These are phyloP conservation scores for Chloropsis hardwickii DNA, from an alignment of 2,113 vertebrate genomes.

Conservation along the genomic window DNA sequence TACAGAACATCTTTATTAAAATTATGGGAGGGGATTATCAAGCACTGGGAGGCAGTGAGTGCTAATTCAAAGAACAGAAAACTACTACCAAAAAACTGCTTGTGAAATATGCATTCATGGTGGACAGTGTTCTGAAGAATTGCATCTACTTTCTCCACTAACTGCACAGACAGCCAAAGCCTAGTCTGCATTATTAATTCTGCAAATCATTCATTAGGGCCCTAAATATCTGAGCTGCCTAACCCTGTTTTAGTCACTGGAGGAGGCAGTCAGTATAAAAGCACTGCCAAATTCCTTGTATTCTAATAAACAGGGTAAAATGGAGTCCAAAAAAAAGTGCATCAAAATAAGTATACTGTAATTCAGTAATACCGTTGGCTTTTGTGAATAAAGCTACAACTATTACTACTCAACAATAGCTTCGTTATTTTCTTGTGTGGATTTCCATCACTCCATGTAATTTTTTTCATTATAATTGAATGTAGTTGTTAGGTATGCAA, in stretches of 20 bases:
- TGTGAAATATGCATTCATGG: neutral
- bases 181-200: neutral
- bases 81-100: neutral
- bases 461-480: neutral
- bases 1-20: neutral
- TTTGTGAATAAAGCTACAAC: neutral
- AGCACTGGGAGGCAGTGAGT: neutral
- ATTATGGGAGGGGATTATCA: neutral
- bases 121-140: neutral
- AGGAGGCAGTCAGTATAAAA: neutral
- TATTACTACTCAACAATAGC: neutral
- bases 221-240: neutral
- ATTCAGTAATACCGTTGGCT: neutral
- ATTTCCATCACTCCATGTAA: neutral
- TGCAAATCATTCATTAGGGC: neutral
- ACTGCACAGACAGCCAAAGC: neutral
- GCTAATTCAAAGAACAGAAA: neutral
- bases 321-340: neutral
- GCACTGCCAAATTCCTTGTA: neutral
- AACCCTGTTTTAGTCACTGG: neutral
- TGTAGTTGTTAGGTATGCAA: neutral
- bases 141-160: neutral
- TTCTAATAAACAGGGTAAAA: neutral
- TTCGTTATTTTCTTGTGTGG: neutral
- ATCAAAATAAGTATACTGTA: neutral